A percentile compares a stretch with the other conserved stretches of the same genome.
Conservation (phyloP, 2,113 vertebrate genomes). For the Alectura lathami region DNA sequence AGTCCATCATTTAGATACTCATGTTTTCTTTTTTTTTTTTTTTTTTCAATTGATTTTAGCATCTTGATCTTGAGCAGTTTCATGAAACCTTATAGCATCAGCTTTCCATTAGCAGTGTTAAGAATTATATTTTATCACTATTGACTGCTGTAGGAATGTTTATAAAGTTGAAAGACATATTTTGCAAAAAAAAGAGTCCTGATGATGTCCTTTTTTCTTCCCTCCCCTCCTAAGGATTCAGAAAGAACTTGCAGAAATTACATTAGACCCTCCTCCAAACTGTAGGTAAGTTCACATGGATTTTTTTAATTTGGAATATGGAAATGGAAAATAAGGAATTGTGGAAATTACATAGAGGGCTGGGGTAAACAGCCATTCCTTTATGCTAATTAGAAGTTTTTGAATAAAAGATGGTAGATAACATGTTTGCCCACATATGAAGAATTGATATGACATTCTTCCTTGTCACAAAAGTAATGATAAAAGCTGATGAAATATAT, state of each 20-base stretch:
- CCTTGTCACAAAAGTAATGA: not conserved
- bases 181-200: not conserved
- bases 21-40: not conserved
- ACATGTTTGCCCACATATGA: not conserved
- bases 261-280: slow-evolving; percentile 97
- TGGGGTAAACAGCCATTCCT: not conserved
- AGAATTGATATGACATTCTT: not conserved
- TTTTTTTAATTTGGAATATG: slow-evolving; percentile 60
- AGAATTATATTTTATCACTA: not conserved
- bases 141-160: slow-evolving; percentile 12
- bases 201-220: slow-evolving; percentile 41
- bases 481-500: not conserved
- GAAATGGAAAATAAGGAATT: not conserved
- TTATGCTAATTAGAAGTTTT: not conserved
- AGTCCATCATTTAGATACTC: not conserved
- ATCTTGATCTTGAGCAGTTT: not conserved
- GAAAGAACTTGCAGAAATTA: slow-evolving; percentile 98
- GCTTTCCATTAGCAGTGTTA: not conserved
- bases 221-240: slow-evolving; percentile 86
- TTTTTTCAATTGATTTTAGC: not conserved
- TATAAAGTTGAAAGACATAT: not conserved
- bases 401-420: not conserved
- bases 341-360: not conserved
- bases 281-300: slow-evolving; percentile 89
- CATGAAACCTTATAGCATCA: not conserved